These are phyloP conservation scores for Suncus etruscus DNA, from an alignment of 2,113 vertebrate species.

Conservation along the genomic window DNA sequence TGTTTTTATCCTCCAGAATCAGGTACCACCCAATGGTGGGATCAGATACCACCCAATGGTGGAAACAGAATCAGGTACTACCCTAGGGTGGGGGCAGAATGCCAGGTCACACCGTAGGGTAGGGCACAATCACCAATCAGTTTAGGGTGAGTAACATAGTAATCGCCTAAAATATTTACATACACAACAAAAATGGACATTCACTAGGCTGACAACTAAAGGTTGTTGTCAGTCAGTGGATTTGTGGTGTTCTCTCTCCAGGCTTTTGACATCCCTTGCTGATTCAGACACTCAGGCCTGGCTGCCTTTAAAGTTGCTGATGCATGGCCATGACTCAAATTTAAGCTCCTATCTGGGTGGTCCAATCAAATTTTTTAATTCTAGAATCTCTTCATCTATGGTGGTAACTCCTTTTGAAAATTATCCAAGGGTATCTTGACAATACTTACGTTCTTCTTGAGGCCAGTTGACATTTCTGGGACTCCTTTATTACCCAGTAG, in stretches of 20 bases:
- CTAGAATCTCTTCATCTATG: background rate
- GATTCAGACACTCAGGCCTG: background rate
- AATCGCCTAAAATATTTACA: too few relatives aligned
- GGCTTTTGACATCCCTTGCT: background rate
- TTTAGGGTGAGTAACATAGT: too few relatives aligned
- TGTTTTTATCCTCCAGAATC: too few relatives aligned
- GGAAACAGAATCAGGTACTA: too few relatives aligned
- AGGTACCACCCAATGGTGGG: too few relatives aligned
- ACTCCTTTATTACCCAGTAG: background rate
- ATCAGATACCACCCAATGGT: too few relatives aligned
- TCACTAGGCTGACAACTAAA: conserved; percentile 12
- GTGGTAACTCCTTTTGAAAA: conserved; percentile 15
- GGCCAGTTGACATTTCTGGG: background rate
- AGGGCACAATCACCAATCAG: too few relatives aligned
- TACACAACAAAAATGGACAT: too few relatives aligned
- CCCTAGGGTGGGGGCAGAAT: too few relatives aligned
- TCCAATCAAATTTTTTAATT: background rate
- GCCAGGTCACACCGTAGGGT: too few relatives aligned
- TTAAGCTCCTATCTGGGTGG: conserved; percentile 1
- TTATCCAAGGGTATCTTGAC: background rate
- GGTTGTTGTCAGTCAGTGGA: background rate
- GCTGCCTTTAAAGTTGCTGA: background rate
- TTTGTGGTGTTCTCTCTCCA: background rate
- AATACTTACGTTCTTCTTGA: background rate
- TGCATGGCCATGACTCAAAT: background rate